Evolutionary conservation across 37 sponge, comb jelly and placozoan species (phyloP), one percentile per base, ranked within the genome.

Genomic region (Hexactinellida sp.): DNA sequence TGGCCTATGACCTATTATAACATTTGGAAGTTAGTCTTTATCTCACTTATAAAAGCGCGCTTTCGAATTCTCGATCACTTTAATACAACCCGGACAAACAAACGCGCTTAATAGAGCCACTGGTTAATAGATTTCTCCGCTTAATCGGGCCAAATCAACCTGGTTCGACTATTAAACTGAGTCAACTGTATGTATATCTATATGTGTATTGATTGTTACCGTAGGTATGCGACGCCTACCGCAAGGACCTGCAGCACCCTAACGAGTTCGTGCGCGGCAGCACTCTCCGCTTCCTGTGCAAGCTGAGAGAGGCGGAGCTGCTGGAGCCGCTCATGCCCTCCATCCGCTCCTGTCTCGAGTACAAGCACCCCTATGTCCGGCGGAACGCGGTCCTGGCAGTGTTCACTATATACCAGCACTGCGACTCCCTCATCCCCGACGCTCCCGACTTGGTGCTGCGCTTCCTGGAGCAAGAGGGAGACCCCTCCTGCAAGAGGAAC

Each of bases 251-350:
- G 24, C 97, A 96, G 55, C 99, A 99, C 54, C 97, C 99, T 1
- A 99, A 99, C 85, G 99, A 99, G 88, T 99, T 92, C 88, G 92
- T 99, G 38, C 63, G 97, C 23, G 99, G 99, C 0, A 96, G 97
- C 35, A 99, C 99, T 41, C 86, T 99, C 37, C 87, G 99, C 28
- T 99, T 99, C 88, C 88, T 99, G 54, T 96, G 99, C 84, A 99
- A 99, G 83, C 88, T 99, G 83, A 96, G 92, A 84, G 99, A 99
- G 55, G 91, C 99, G 10, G 99, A 99, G 54, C 89, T 99, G 32
- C 86, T 99, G 83, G 99, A 99, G 85, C 99, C 99, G 1, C 92
- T 99, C 55, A 99, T 99, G 99, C 99, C 99, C 0, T 86, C 97
- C 86, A 99, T 99, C 84, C 85, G 94, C 37, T 87, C 90, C 54